Evolutionary conservation across 2,888 invertebrate species (phyloP), one percentile per base, ranked within the genome.

Genomic region (Eupithecia subumbrata): DNA sequence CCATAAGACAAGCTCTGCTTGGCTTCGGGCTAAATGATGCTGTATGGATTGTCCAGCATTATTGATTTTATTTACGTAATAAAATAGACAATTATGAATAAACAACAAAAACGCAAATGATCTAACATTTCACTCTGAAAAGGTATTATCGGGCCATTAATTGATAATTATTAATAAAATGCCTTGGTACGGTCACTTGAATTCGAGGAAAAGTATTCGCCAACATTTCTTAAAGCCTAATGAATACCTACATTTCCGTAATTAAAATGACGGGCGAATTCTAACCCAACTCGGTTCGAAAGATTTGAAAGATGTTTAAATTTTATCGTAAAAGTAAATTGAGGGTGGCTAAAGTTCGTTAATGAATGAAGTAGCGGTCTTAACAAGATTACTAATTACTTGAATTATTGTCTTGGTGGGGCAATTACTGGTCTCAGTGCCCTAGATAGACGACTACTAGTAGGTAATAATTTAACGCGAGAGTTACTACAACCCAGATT

Each of bases 321-420:
- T 88, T 87, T 84, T 79, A 84, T 84, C 83, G 83, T 84, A 84
- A 88, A 88, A 86, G 85, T 86, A 83, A 82, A 86, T 83, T 85
- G 84, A 85, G 87, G 87, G 85, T 88, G 86, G 87, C 87, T 86
- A 84, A 89, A 90, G 88, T 89, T 85, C 80, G 83, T 87, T 90
- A 92, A 90, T 92, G 90, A 92, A 91, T 92, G 90, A 89, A 90
- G 89, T 86, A 87, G 85, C 84, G 86, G 69, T 81, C 82, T 83
- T 84, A 84, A 82, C 83, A 82, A 82, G 91, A 91, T 91, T 91
- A 90, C 90, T 91, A 91, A 92, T 90, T 89, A 85, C 84, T 85
- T 81, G 80, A 87, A 86, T 83, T 82, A 84, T 84, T 86, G 86
- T 86, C 85, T 80, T 74, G 76, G 80, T 80, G 80, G 79, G 79